Evolutionary conservation across 2,113 vertebrate genomes (phyloP).

Genomic region (Drymodes brunneopygia): DNA sequence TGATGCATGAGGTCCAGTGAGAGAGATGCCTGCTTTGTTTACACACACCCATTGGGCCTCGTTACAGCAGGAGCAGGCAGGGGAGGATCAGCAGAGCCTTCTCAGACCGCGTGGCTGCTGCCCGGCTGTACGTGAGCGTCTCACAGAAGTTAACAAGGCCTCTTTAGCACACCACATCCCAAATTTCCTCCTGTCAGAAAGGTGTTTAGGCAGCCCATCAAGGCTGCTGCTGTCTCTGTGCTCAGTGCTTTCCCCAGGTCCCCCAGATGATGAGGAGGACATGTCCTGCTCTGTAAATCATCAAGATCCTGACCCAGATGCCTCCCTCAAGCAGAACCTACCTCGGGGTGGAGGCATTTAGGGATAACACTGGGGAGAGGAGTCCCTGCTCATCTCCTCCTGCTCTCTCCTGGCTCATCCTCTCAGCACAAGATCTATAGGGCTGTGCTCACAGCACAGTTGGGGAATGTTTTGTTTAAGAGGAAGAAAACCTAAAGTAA

Average conservation of each 20-base stretch:
- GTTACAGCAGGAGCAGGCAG: background rate
- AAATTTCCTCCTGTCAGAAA: background rate
- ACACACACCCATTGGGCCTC: conserved; percentile 12
- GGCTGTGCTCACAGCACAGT: background rate
- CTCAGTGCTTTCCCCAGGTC: background rate
- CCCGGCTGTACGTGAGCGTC: background rate
- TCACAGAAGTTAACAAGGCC: background rate
- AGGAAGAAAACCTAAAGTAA: background rate
- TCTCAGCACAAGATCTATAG: background rate
- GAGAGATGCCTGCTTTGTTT: conserved; percentile 38
- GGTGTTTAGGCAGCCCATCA: fast-evolving
- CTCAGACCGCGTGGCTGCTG: background rate
- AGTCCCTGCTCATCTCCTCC: background rate
- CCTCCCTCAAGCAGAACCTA: background rate
- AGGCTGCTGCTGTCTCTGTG: background rate
- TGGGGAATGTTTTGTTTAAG: background rate
- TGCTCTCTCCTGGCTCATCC: background rate
- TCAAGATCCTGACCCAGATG: fast-evolving
- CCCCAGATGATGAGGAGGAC: background rate
- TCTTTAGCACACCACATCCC: background rate
- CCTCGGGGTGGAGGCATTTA: background rate
- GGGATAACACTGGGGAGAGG: background rate
- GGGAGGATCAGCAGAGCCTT: background rate
- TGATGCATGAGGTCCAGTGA: conserved; percentile 51
- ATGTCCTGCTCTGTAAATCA: background rate